A percentile compares a stretch with the other conserved stretches of the same genome.
phyloP scores from a whole-genome alignment of 2,113 vertebrate genomes.

The Poeciliopsis prolifica region DNA sequence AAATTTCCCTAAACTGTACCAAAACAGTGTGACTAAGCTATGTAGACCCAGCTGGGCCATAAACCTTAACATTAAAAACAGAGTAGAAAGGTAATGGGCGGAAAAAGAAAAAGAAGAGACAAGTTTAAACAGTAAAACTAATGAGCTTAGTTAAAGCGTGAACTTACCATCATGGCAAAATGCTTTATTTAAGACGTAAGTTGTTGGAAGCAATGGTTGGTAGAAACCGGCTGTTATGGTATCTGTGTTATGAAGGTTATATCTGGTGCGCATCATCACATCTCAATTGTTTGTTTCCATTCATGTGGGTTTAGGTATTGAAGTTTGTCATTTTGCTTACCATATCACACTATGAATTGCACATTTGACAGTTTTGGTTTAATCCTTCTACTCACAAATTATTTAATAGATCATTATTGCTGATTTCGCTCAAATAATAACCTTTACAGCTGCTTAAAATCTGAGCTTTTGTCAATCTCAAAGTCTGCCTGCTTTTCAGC shows the following conservation, averaged over 20 bases:
- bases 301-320: not conserved
- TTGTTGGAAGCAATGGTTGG: too few species aligned
- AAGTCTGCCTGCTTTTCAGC: not conserved
- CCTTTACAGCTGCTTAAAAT: not conserved
- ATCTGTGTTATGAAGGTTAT: not conserved
- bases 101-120: not conserved
- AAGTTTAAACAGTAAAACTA: not conserved
- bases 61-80: too few species aligned
- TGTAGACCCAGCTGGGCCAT: too few species aligned
- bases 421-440: not conserved
- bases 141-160: not conserved
- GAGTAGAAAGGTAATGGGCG: too few species aligned
- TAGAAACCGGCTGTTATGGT: too few species aligned
- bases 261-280: not conserved
- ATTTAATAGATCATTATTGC: not conserved
- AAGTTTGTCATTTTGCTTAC: constrained; percentile 7
- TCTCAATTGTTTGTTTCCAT: not conserved
- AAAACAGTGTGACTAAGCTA: too few species aligned
- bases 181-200: not conserved
- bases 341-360: constrained; percentile 4
- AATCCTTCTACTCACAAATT: not conserved
- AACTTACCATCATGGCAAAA: not conserved
- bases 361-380: constrained; percentile 6
- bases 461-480: not conserved
- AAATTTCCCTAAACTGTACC: too few species aligned